A percentile compares a stretch with the other conserved stretches of the same genome.
Evolutionary conservation across 35 echinoderm and acorn worm genomes (phyloP).

Genomic region (Diadema setosum): DNA sequence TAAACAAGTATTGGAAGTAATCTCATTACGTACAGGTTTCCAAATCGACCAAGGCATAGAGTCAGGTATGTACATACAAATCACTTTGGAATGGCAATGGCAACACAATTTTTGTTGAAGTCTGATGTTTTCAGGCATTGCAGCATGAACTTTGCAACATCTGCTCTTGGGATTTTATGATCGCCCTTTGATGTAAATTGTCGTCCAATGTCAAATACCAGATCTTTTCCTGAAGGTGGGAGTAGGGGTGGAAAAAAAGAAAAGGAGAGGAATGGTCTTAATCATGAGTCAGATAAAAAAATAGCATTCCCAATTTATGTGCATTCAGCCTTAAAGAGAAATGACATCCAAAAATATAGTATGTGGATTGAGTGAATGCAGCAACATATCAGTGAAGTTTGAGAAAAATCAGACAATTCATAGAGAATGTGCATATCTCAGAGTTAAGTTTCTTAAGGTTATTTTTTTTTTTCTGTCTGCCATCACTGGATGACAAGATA

Average conservation of each 20-base stretch:
- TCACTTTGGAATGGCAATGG: slow-evolving; percentile 2
- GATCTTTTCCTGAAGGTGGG: not conserved
- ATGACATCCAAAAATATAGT: not conserved
- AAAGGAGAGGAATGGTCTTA: not conserved
- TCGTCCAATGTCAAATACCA: not conserved
- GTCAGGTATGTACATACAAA: no score
- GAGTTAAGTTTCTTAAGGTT: not conserved
- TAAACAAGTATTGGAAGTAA: no score
- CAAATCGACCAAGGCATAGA: no score
- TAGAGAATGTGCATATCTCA: no score
- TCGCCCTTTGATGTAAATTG: not conserved
- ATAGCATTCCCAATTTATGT: not conserved
- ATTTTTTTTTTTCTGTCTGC: no score
- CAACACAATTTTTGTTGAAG: slow-evolving; percentile 65
- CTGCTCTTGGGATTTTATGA: slow-evolving; percentile 33
- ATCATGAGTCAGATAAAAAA: not conserved
- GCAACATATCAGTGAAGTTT: not conserved
- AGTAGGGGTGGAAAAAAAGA: not conserved
- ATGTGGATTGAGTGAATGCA: not conserved
- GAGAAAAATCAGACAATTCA: not conserved
- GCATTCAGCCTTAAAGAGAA: not conserved
- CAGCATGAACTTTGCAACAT: slow-evolving; percentile 82
- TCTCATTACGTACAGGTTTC: no score
- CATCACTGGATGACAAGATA: no score
- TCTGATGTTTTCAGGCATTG: slow-evolving; percentile 29